Evolutionary conservation across 2,113 vertebrate genomes (phyloP).

Genomic region (Pelecanoides urinatrix): DNA sequence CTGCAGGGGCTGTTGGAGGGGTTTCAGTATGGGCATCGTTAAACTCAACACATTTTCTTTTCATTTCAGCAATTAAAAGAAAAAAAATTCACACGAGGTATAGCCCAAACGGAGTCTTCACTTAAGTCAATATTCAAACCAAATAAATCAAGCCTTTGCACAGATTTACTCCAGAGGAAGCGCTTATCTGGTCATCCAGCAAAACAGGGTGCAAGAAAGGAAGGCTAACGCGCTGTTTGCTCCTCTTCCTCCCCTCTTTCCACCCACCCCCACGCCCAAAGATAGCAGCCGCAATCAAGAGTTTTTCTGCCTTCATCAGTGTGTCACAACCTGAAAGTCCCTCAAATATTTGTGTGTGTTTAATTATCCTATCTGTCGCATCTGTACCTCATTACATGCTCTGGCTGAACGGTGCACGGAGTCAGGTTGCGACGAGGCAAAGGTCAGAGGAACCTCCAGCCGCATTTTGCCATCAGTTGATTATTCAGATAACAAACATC

Average conservation of each 20-base stretch:
- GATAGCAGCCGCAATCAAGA: neutral
- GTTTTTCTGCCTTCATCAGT: neutral
- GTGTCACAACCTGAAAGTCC: neutral
- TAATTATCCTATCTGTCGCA: constrained; percentile 11
- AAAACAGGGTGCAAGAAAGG: neutral
- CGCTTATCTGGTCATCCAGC: accelerated
- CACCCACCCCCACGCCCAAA: neutral
- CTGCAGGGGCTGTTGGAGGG: neutral
- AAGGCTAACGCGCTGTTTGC: accelerated
- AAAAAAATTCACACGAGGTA: accelerated
- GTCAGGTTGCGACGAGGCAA: constrained; percentile 21
- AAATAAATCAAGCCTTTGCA: neutral
- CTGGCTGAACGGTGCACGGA: neutral
- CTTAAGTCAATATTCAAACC: neutral
- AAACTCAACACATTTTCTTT: neutral
- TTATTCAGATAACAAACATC: constrained; percentile 30
- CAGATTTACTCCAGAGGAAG: neutral
- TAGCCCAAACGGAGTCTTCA: neutral
- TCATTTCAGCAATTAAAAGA: neutral
- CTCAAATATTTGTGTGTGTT: neutral
- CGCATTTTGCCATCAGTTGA: neutral
- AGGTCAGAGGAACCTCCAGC: constrained; percentile 57
- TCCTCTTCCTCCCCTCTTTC: neutral
- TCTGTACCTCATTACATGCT: constrained; percentile 65
- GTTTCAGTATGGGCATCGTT: accelerated